Conservation (phyloP, 2,888 invertebrate species). For the Lamproptera curius region DNA sequence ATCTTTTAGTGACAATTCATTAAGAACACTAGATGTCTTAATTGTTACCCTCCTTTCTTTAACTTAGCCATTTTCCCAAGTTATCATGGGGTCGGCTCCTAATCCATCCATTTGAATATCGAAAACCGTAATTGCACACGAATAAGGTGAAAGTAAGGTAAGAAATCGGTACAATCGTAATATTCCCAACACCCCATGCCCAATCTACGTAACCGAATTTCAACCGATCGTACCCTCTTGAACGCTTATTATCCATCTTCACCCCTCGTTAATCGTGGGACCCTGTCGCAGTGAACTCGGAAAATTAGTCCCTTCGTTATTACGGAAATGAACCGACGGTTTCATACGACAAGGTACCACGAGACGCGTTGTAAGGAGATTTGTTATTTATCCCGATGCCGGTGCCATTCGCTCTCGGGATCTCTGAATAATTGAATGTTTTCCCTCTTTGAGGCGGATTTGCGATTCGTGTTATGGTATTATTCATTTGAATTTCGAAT, state of each 20-base stretch:
- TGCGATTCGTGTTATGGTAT: conserved; percentile 13
- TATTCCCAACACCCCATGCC: conserved; percentile 32
- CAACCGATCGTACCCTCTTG: conserved; percentile 39
- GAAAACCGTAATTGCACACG: no score
- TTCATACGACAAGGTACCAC: conserved; percentile 30
- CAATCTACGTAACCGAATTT: conserved; percentile 42
- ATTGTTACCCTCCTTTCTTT: no score
- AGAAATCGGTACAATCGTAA: conserved; percentile 31
- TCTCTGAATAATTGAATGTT: conserved; percentile 32
- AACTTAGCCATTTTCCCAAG: no score
- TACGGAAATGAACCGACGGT: neutral
- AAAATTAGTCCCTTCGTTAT: no score
- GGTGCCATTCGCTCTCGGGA: conserved; percentile 30
- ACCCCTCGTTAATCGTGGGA: conserved; percentile 28
- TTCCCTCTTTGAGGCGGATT: conserved; percentile 26
- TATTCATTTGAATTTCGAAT: conserved; percentile 5
- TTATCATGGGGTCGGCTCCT: no score
- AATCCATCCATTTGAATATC: no score
- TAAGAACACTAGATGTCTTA: no score
- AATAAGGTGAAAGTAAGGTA: conserved; percentile 24
- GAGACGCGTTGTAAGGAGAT: conserved; percentile 32
- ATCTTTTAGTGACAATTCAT: no score
- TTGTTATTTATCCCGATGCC: conserved; percentile 31
- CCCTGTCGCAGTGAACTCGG: conserved; percentile 32
- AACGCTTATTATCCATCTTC: conserved; percentile 41